Evolutionary conservation across 2,797 vertebrate species (phyloP), one percentile per base, ranked within the genome.

Genomic region (Xenentodon cancila): DNA sequence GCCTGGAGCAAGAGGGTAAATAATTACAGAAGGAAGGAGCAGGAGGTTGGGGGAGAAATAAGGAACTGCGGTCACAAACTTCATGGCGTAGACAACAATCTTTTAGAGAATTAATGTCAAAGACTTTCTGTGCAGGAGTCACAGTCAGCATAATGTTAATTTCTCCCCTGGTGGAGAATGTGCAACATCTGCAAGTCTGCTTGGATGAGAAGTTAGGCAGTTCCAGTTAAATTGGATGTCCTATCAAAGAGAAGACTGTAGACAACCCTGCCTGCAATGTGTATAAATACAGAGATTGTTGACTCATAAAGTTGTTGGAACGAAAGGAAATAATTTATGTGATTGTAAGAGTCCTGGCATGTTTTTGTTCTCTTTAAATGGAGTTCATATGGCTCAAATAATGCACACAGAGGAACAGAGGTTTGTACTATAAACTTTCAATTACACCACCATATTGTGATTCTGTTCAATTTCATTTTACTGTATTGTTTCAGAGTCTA

Each of bases 21-120:
- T 73, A 77, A 80, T 73, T 79, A 84, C 75, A 75, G 46, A 42
- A 73, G 65, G 53, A 59, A 71, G 75, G 45, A 73, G 64, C 51
- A 64, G 25, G 60, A 58, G 61, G 52, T 77, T 88, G 81, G 86
- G 81, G 86, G 58, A 78, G 57, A 89, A 59, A 71, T 57, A 77
- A 88, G 82, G 60, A 79, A 68, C 50, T 73, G 53, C 34, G 17
- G 54, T 56, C 58, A 69, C 51, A 77, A 17, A 30, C 46, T 55
- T 80, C 50, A 53, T 12, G 17, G 57, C 13, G 45, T 18, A 44
- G 19, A 68, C 17, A 57, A 34, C 4, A 9, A 22, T 20, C 7
- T 50, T 21, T 53, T 34, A 55, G 32, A 53, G 21, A 47, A 46
- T 47, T 62, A 18, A 7, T 40, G 30, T 27, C 18, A 7, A 58